Evolutionary conservation across 2,888 invertebrate genomes (phyloP).

Genomic region (Incurvaria masculella): DNA sequence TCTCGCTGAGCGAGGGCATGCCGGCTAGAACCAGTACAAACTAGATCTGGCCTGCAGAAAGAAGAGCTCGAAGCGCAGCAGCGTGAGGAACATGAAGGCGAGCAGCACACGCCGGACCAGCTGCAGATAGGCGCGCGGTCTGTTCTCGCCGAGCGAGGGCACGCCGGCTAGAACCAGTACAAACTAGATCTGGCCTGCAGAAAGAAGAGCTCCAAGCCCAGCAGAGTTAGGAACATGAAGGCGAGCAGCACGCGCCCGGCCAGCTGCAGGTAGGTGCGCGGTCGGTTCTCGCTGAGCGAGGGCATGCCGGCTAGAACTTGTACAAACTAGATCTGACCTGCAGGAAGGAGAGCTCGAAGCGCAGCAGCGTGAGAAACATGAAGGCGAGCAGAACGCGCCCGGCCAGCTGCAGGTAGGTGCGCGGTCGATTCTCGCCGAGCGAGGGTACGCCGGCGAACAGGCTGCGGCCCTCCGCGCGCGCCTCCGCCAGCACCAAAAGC

Average conservation of each 20-base stretch:
- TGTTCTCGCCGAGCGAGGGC: slow-evolving; percentile 88
- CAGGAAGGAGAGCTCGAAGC: slow-evolving; percentile 88
- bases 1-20: slow-evolving; percentile 76
- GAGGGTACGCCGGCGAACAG: slow-evolving; percentile 95
- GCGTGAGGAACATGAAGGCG: slow-evolving; percentile 98
- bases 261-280: slow-evolving; percentile 94
- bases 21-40: too few species aligned
- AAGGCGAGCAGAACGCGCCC: slow-evolving; percentile 95
- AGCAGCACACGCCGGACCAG: slow-evolving; percentile 92
- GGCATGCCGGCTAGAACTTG: slow-evolving; percentile 98
- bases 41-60: slow-evolving; percentile 88
- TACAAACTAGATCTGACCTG: too few species aligned
- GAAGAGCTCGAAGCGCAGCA: slow-evolving; percentile 89
- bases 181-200: slow-evolving; percentile 73
- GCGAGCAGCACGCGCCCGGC: slow-evolving; percentile 94
- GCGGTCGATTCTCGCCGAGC: slow-evolving; percentile 93
- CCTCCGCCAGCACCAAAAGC: slow-evolving; percentile 93
- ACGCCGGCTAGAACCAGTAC: too few species aligned
- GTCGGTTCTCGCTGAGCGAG: slow-evolving; percentile 90
- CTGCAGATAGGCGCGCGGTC: slow-evolving; percentile 95
- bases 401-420: slow-evolving; percentile 93
- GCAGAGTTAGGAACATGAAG: slow-evolving; percentile 97
- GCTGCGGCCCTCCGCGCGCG: slow-evolving; percentile 87
- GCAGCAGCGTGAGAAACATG: slow-evolving; percentile 96
- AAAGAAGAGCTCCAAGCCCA: slow-evolving; percentile 90